Percentiles rank a stretch among this genome's conserved stretches.
Evolutionary conservation across 2,113 vertebrate species (phyloP).

Genomic region (Daubentonia madagascariensis): DNA sequence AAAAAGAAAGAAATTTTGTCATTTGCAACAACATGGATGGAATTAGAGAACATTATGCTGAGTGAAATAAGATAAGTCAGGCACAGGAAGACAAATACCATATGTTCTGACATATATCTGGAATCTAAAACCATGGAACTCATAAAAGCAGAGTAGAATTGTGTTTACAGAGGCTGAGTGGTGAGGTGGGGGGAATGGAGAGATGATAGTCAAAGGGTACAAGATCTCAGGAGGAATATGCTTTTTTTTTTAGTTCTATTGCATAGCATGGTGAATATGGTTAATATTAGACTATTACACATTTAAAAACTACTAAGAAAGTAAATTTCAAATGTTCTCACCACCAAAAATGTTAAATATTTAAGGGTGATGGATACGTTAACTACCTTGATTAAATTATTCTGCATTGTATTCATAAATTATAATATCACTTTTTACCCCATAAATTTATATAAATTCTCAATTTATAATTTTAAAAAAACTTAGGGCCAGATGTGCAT

Average conservation of each 20-base stretch:
- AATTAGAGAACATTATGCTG: neutral
- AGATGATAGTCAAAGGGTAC: neutral
- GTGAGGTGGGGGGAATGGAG: neutral
- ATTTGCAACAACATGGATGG: neutral
- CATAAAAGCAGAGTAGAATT: neutral
- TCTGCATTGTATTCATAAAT: neutral
- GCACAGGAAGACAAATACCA: neutral
- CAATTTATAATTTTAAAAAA: neutral
- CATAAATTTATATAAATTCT: neutral
- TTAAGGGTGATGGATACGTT: neutral
- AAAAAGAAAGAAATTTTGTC: neutral
- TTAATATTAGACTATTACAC: neutral
- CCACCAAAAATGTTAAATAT: neutral
- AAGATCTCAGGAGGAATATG: neutral
- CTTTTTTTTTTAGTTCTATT: neutral
- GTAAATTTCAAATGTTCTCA: neutral
- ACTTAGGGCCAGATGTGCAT: neutral
- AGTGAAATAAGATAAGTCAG: neutral
- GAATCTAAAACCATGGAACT: neutral
- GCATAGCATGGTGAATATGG: neutral
- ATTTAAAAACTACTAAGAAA: neutral
- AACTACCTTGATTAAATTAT: neutral
- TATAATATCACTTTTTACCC: neutral
- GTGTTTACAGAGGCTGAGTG: neutral
- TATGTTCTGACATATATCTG: neutral